Percentiles rank a stretch among this genome's conserved stretches.
Evolutionary conservation across 1,140 invertebrate genomes (phyloP).

Genomic region (Proales similis): DNA sequence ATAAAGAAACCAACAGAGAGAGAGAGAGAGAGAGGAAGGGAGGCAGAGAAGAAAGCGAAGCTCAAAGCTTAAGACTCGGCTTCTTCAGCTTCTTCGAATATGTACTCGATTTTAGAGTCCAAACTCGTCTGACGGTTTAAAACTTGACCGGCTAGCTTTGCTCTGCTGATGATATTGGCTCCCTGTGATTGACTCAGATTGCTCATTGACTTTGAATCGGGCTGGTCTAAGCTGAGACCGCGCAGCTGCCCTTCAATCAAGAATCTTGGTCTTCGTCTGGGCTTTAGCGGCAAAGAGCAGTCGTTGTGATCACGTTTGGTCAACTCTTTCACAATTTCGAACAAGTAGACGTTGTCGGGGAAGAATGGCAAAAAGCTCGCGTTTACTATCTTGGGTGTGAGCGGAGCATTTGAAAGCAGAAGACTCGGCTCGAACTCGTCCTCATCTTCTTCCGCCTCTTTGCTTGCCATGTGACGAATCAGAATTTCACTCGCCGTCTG

Average conservation of each 20-base stretch:
- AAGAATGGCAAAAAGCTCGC: constrained; percentile 90
- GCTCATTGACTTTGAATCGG: neutral
- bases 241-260: neutral
- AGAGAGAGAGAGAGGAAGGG: no score
- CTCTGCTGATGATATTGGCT: neutral
- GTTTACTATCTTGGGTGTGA: constrained; percentile 93
- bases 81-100: constrained; percentile 42
- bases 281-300: constrained; percentile 18
- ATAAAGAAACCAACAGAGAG: no score
- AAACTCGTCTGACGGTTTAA: constrained; percentile 43
- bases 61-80: constrained; percentile 13
- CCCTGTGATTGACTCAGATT: neutral
- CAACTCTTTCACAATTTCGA: constrained; percentile 28
- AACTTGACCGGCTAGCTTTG: neutral
- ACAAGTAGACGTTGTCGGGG: constrained; percentile 25
- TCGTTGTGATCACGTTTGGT: constrained; percentile 8
- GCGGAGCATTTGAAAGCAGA: constrained; percentile 78
- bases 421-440: constrained; percentile 79
- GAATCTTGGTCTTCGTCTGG: constrained; percentile 17
- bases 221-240: constrained; percentile 27
- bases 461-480: neutral
- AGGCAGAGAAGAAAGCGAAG: no score
- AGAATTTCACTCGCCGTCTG: constrained; percentile 66
- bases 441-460: constrained; percentile 6
- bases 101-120: constrained; percentile 51